Evolutionary conservation across 2,888 invertebrate species (phyloP), one percentile per base, ranked within the genome.

Genomic region (Lapara coniferarum): DNA sequence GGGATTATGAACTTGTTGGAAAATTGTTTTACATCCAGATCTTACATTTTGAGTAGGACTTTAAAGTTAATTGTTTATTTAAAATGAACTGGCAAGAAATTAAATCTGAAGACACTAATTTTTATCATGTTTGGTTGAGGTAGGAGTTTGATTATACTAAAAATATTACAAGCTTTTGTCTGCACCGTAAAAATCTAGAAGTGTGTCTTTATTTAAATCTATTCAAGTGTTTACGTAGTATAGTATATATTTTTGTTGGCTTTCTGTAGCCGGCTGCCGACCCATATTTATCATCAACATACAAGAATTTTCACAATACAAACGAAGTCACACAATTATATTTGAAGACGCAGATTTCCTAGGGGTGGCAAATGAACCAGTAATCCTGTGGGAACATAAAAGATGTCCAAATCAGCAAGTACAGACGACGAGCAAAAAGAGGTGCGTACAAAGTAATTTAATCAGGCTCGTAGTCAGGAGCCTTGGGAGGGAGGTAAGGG

Each of bases 391-490:
- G 46, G 16, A 49, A 46, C 49, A 46, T 19, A 46, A 63, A 49
- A 49, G 12, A 49, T 46, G 49, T 63, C 13, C 59, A 49, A 63
- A 49, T 63, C 63, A 46, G 12, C 59, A 46, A 46, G 19, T 46
- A 63, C 19, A n/a, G 46, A 19, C 12, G 63, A 16, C 10, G 63
- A 63, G 19, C 19, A 63, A 19, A 63, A 63, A 63, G 63, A 63
- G 46, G 63, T 63, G 59, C 44, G 59, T 59, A 37, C 37, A 59
- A 49, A 13, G 49, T 46, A 63, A 63, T 63, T 49, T 63, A 46
- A 63, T 49, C 19, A 63, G 49, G 49, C 63, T 46, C 63, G 37
- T 37, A 37, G 7, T 37, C 37, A 37, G 37, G 8, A 37, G 37
- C 8, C 37, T 37, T 37, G 8, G 37, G 8, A 37, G 8, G 37